Conservation (phyloP, 1,140 invertebrate species). For the Anastrepha obliqua region DNA sequence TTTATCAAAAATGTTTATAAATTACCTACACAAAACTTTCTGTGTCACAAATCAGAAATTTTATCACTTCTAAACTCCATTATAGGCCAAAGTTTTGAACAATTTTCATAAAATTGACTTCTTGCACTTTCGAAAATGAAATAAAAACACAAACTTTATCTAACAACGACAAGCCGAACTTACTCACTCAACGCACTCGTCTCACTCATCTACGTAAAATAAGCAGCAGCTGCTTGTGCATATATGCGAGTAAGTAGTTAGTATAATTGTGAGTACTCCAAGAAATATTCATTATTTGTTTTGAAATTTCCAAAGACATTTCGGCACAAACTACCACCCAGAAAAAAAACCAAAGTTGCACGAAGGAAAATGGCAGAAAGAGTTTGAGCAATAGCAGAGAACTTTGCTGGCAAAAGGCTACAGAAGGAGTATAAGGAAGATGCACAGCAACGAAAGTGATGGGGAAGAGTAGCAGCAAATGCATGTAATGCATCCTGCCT, state of each 20-base stretch:
- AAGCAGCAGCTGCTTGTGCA: neutral
- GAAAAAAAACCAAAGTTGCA: neutral
- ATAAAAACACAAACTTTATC: conserved; percentile 22
- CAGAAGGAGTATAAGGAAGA: neutral
- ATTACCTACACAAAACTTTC: conserved; percentile 10
- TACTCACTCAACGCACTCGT: neutral
- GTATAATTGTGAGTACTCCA: neutral
- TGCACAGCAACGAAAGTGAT: neutral
- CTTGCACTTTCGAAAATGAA: neutral
- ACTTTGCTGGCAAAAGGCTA: neutral
- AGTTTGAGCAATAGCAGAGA: neutral
- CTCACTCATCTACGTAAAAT: neutral
- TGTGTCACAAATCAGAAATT: conserved; percentile 16
- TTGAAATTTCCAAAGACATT: conserved; percentile 31
- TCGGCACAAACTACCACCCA: neutral
- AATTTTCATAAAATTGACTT: conserved; percentile 32
- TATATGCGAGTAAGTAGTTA: neutral
- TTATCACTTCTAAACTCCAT: conserved; percentile 44
- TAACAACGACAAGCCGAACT: conserved; percentile 7
- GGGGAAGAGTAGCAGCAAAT: neutral
- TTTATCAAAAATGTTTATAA: conserved; percentile 15
- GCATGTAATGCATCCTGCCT: neutral
- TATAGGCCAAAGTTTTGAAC: conserved; percentile 19
- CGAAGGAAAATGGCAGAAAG: neutral
- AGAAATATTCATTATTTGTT: conserved; percentile 22